Base-by-base conservation (phyloP, 2,797 vertebrate species). In the Kryptolebias ocellatus region DNA sequence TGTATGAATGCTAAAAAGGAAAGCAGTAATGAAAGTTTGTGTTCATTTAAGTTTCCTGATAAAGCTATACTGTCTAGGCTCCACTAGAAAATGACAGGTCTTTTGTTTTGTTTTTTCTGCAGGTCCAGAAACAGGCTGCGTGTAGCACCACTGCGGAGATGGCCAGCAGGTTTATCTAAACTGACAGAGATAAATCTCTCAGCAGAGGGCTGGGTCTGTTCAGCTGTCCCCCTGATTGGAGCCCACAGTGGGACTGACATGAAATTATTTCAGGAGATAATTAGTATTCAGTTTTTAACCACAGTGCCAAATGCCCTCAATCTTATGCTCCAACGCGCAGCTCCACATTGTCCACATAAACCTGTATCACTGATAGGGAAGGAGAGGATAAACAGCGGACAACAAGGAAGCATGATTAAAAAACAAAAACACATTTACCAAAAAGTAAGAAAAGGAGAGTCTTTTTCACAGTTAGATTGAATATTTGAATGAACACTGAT, bases 171-270 rank as follows among this genome's bases (percentile, higher is more conserved):
- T 94, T 96, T 94, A 96, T 96, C 90, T 88, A 87, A 95, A 90
- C 91, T 95, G 96, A 97, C 89, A 77, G 92, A 96, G 95, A 96
- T 93, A 92, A 95, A 97, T 96, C 95, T 96, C 92, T 89, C 90
- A 87, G 93, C 94, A 94, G 93, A 94, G 87, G 93, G 87, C 90
- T 84, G 93, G 90, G 90, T 90, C 91, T 94, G 93, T 93, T 95
- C 88, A 88, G 91, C 53, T 92, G 93, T 95, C 93, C 92, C 93
- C 93, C 91, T 90, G 92, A 89, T 92, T 84, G 84, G 87, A 92
- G 85, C 88, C 91, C 83, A 91, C 93, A 92, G 92, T 93, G 92
- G 92, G 92, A 70, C 78, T 90, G 90, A 92, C 89, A 89, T 89
- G 88, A 88, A 89, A 92, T 93, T 91, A 91, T 92, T 92, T 91